phyloP scores from a whole-genome alignment of 2,113 vertebrate species.

The Tricholaema leucomelas region DNA sequence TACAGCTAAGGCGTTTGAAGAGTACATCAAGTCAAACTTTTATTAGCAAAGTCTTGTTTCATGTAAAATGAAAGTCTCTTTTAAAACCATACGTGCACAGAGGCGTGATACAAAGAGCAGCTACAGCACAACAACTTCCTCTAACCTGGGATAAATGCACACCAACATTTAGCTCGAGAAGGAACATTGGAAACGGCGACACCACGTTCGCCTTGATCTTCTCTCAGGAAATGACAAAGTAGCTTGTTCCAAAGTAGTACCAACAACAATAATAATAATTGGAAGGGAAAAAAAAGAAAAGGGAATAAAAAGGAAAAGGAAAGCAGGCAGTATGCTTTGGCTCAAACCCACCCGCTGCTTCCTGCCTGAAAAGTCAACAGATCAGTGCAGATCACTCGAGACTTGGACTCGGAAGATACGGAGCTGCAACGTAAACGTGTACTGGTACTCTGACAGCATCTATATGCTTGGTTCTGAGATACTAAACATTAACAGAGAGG shows the following conservation, averaged over 20 bases:
- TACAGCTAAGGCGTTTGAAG: constrained; percentile 37
- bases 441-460: neutral
- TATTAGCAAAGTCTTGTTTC: constrained; percentile 80
- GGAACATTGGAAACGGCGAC: constrained; percentile 17
- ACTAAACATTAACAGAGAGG: neutral
- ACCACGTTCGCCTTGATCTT: constrained; percentile 44
- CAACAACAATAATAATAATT: neutral
- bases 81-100: constrained; percentile 70
- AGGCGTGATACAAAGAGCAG: constrained; percentile 74
- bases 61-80: constrained; percentile 75
- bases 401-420: neutral
- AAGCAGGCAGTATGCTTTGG: constrained; percentile 58
- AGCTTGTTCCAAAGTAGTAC: constrained; percentile 1
- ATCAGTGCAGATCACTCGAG: constrained; percentile 38
- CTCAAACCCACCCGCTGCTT: constrained; percentile 44
- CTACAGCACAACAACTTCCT: constrained; percentile 74
- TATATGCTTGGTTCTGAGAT: neutral
- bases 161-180: constrained; percentile 62
- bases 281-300: no score
- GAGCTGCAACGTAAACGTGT: constrained; percentile 67
- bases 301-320: neutral
- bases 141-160: constrained; percentile 63
- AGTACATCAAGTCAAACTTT: constrained; percentile 76
- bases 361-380: constrained; percentile 40
- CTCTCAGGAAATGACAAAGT: constrained; percentile 33